Conservation (phyloP, 2,888 invertebrate genomes). For the Standfussiana lucernea region DNA sequence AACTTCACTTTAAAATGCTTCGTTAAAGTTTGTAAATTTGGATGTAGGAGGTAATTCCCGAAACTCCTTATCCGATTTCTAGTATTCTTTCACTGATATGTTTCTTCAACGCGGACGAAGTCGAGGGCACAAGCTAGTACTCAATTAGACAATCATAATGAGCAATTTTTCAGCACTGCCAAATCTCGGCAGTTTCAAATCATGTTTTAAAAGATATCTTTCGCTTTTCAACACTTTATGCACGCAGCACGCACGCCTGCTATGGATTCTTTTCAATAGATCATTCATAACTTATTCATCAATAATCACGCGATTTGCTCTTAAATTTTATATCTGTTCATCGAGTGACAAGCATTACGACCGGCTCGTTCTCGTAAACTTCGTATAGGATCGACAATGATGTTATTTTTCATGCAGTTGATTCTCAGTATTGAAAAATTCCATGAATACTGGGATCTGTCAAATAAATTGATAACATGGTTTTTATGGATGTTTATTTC, state of each 20-base stretch:
- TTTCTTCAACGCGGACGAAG: neutral
- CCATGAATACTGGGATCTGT: constrained; percentile 32
- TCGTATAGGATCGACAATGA: constrained; percentile 38
- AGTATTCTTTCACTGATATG: no score
- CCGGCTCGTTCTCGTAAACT: constrained; percentile 3
- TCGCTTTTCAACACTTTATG: constrained; percentile 40
- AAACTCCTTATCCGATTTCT: neutral
- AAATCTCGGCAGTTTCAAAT: neutral
- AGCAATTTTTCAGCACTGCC: neutral
- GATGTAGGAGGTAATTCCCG: neutral
- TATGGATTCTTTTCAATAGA: constrained; percentile 25
- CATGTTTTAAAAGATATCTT: constrained; percentile 23
- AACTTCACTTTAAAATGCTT: no score
- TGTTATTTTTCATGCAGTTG: constrained; percentile 17
- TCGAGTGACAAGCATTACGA: constrained; percentile 27
- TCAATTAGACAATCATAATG: neutral
- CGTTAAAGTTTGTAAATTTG: no score
- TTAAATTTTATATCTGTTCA: constrained; percentile 37
- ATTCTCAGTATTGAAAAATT: constrained; percentile 35
- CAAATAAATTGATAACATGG: constrained; percentile 6
- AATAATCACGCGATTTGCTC: constrained; percentile 51
- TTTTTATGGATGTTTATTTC: neutral
- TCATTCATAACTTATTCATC: constrained; percentile 12
- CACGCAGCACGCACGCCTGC: constrained; percentile 22
- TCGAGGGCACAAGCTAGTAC: neutral